Percentiles rank a stretch among this genome's conserved stretches.
phyloP scores from a whole-genome alignment of 2,888 invertebrate genomes.

The Yponomeuta malinellus region DNA sequence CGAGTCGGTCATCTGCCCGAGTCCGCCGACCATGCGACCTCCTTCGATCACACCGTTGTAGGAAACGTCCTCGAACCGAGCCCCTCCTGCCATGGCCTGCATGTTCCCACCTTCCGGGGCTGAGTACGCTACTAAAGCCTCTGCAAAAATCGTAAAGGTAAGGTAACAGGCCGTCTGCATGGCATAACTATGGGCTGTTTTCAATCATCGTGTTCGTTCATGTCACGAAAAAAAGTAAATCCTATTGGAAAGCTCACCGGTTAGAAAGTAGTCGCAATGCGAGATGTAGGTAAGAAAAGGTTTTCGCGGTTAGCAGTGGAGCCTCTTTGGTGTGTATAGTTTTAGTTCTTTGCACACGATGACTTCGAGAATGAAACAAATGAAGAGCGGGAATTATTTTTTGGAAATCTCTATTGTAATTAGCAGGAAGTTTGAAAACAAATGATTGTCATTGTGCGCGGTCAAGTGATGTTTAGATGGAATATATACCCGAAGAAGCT shows the following conservation, averaged over 20 bases:
- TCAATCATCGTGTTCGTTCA: neutral
- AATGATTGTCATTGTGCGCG: too few relatives aligned
- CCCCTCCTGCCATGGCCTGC: conserved; percentile 79
- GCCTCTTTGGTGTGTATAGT: too few relatives aligned
- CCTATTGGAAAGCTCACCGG: neutral
- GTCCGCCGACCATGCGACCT: conserved; percentile 77
- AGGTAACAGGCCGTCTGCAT: conserved; percentile 16
- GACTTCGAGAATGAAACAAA: too few relatives aligned
- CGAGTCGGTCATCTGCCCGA: conserved; percentile 90
- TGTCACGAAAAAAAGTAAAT: neutral
- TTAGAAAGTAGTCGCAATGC: neutral
- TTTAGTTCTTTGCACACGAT: too few relatives aligned
- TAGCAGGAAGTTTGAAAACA: too few relatives aligned
- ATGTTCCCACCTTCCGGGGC: conserved; percentile 79
- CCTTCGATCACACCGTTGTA: conserved; percentile 83
- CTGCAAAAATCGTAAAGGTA: conserved; percentile 51
- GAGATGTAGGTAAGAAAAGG: neutral
- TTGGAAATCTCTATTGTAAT: too few relatives aligned
- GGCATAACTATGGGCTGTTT: neutral
- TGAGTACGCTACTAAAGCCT: conserved; percentile 80
- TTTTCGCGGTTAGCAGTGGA: too few relatives aligned
- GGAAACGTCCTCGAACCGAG: conserved; percentile 84
- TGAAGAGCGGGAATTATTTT: too few relatives aligned
- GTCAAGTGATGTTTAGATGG: too few relatives aligned
- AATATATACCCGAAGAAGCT: too few relatives aligned